Percentiles rank a stretch among this genome's conserved stretches.
phyloP scores from a whole-genome alignment of 2,888 invertebrate genomes.

The Pammene fasciana region DNA sequence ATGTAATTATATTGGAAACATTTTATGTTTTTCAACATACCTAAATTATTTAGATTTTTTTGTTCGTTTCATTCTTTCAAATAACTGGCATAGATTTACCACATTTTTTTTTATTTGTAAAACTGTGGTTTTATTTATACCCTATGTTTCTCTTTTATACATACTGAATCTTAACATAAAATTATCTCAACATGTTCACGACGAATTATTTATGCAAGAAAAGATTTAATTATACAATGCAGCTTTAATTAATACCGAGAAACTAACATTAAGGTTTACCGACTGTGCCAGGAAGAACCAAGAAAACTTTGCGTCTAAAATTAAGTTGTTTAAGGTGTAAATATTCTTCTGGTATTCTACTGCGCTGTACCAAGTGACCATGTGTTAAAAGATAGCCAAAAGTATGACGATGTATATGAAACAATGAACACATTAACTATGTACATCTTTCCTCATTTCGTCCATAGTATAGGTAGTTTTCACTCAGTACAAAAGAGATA shows the following conservation, averaged over 20 bases:
- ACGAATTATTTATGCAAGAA: conserved; percentile 10
- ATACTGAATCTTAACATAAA: neutral
- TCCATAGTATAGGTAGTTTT: too few relatives aligned
- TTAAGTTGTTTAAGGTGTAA: neutral
- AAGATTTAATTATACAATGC: conserved; percentile 15
- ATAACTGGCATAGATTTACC: too few relatives aligned
- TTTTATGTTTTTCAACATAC: too few relatives aligned
- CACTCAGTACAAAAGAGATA: too few relatives aligned
- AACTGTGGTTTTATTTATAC: too few relatives aligned
- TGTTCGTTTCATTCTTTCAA: too few relatives aligned
- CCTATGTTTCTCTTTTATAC: too few relatives aligned
- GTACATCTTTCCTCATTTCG: too few relatives aligned
- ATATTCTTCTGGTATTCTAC: neutral
- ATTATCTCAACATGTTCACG: neutral
- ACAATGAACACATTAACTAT: too few relatives aligned
- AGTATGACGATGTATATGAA: neutral
- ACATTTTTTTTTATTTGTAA: too few relatives aligned
- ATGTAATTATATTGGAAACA: too few relatives aligned
- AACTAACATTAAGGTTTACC: conserved; percentile 19
- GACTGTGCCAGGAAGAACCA: neutral
- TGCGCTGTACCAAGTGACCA: neutral
- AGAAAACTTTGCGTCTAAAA: neutral
- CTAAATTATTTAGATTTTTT: too few relatives aligned
- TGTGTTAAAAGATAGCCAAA: neutral
- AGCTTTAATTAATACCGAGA: conserved; percentile 7